A percentile compares a stretch with the other conserved stretches of the same genome.
These are phyloP conservation scores for Subanguina moxae DNA, from an alignment of 1,140 invertebrate species.

Conservation along the genomic window DNA sequence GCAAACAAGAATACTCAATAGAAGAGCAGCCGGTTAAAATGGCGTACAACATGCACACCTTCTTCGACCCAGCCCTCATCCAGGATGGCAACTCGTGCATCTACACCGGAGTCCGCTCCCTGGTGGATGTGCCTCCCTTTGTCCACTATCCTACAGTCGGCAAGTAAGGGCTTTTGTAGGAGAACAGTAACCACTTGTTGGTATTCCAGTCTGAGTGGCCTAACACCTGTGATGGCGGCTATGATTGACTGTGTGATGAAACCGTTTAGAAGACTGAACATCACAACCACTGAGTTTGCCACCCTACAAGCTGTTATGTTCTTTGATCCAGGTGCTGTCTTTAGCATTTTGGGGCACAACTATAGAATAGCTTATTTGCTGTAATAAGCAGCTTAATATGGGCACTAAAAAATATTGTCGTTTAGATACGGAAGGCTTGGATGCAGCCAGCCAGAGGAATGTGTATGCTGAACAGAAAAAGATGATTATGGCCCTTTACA, in stretches of 20 bases:
- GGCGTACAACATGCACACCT: constrained; percentile 18
- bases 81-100: constrained; percentile 27
- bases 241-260: constrained; percentile 59
- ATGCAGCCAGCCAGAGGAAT: constrained; percentile 57
- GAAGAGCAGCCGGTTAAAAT: too few relatives aligned
- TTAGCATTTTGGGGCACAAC: not conserved
- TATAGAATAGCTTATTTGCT: not conserved
- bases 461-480: constrained; percentile 56
- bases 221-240: constrained; percentile 56
- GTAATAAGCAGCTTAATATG: not conserved
- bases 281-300: constrained; percentile 53
- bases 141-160: constrained; percentile 40
- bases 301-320: constrained; percentile 58
- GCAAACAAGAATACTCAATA: not conserved
- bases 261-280: constrained; percentile 49
- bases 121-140: constrained; percentile 46
- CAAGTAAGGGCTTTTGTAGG: not conserved
- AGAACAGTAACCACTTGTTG: constrained; percentile 1
- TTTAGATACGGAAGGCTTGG: constrained; percentile 57
- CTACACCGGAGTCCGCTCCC: constrained; percentile 40
- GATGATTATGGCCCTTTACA: constrained; percentile 48
- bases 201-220: constrained; percentile 39
- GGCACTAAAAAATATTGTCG: too few relatives aligned
- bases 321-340: constrained; percentile 53
- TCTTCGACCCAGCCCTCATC: constrained; percentile 44